Percentiles rank a stretch among this genome's conserved stretches.
Conservation (phyloP, 2,113 vertebrate genomes). For the Clupea harengus region DNA sequence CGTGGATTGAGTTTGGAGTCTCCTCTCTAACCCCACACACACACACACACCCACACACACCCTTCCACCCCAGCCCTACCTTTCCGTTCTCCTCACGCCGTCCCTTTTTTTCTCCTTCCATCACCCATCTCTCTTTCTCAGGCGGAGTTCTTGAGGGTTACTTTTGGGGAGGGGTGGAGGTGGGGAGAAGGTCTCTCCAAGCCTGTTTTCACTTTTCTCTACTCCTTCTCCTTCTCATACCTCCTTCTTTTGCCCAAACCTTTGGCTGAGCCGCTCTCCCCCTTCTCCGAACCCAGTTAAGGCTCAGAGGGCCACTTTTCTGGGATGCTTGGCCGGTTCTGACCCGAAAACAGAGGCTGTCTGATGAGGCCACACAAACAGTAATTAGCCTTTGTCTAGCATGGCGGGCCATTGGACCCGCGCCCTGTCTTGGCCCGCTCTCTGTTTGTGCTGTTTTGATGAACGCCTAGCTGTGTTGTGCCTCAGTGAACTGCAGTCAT, state of each 20-base stretch:
- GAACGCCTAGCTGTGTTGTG: not conserved
- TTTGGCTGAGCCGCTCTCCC: too few relatives aligned
- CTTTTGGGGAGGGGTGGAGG: not conserved
- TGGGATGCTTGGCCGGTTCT: not conserved
- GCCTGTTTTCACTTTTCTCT: not conserved
- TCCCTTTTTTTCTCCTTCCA: not conserved
- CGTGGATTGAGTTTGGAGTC: not conserved
- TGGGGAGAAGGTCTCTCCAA: not conserved
- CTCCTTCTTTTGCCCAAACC: too few relatives aligned
- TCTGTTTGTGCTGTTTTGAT: not conserved
- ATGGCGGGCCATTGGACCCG: not conserved
- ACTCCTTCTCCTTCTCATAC: not conserved
- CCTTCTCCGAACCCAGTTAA: not conserved
- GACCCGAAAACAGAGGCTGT: not conserved
- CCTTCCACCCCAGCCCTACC: not conserved
- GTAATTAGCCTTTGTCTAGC: conserved; percentile 6
- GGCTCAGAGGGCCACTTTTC: not conserved
- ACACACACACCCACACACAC: not conserved
- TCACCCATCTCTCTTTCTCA: not conserved
- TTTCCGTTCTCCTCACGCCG: not conserved
- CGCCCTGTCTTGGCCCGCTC: not conserved
- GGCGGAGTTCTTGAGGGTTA: not conserved
- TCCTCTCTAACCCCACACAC: not conserved
- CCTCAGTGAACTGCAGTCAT: not conserved
- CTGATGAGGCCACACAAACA: conserved; percentile 13